phyloP scores from a whole-genome alignment of 2,113 vertebrate genomes.

The Tonatia bakeri region DNA sequence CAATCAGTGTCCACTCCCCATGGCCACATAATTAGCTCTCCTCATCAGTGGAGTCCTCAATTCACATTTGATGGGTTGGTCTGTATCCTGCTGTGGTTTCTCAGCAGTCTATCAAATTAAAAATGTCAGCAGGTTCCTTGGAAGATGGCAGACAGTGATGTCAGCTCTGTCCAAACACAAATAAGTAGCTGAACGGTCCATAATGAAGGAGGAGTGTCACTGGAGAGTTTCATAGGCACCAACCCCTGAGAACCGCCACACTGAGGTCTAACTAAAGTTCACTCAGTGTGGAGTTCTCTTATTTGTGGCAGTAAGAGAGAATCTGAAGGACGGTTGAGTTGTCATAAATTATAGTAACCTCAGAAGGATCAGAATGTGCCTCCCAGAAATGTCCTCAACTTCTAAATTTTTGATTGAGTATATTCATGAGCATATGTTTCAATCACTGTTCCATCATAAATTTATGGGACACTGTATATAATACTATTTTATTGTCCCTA shows the following conservation, averaged over 20 bases:
- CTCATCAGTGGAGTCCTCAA: conserved; percentile 61
- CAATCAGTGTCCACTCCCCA: conserved; percentile 44
- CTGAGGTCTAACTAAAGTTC: neutral
- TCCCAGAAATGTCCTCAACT: neutral
- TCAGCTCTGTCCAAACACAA: conserved; percentile 1
- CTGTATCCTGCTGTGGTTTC: conserved; percentile 68
- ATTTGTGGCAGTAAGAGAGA: neutral
- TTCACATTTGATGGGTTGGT: conserved; percentile 57
- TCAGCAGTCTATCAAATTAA: conserved; percentile 66
- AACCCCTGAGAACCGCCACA: neutral
- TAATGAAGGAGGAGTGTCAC: neutral
- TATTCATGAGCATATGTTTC: neutral
- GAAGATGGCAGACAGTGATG: conserved; percentile 49
- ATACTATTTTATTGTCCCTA: neutral
- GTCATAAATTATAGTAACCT: neutral
- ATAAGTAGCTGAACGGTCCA: neutral
- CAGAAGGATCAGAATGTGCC: neutral
- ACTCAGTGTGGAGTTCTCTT: neutral
- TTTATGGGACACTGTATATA: neutral
- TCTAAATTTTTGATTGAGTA: neutral
- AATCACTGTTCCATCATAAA: neutral
- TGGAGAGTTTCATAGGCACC: neutral
- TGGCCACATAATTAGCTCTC: conserved; percentile 62
- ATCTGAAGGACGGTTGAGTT: neutral
- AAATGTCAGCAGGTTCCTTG: conserved; percentile 69